Evolutionary conservation across 2,888 invertebrate genomes (phyloP), one percentile per base, ranked within the genome.

Genomic region (Eucriotettix oculatus): DNA sequence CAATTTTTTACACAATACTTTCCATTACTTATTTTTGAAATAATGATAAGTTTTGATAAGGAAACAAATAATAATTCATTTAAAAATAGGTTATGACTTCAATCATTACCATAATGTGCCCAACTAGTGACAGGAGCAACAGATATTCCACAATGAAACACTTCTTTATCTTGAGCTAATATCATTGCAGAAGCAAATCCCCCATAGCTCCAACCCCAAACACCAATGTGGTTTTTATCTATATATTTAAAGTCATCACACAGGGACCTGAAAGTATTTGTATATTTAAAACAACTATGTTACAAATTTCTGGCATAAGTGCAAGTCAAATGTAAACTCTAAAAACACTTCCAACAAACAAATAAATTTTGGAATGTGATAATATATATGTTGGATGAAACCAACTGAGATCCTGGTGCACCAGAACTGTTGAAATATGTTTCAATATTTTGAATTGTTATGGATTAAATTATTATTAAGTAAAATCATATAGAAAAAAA

Each of bases 181-280:
- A 88, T 84, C 76, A 89, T 87, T 9, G 88, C 81, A 0, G 90
- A 82, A 9, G 90, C 84, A 70, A 88, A 93, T 12, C 88, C 94
- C 29, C 95, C 95, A 74, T 93, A 94, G 5, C 91, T 92, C 76
- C 79, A 80, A 10, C 95, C 95, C 79, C 88, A 90, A 61, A 90
- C 86, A 62, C 89, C 92, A 64, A 91, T 85, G 64, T 88, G 83
- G 10, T 80, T 74, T 1, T 83, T 81, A 75, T 93, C 91, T 63
- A 94, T 86, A 74, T 86, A 93, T 71, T 85, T 84, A 58, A 90
- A 77, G 67, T 85, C 85, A 68, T 89, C 85, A 58, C 85, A 80
- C 40, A 93, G 78, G 70, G 88, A 87, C n/a, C 78, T 77, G 67
- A 10, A 61, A 62, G 9, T 29, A 29, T 29, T 29, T 29, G 29